Evolutionary conservation across 2,797 vertebrate genomes (phyloP).

Genomic region (Sebastes cheni): DNA sequence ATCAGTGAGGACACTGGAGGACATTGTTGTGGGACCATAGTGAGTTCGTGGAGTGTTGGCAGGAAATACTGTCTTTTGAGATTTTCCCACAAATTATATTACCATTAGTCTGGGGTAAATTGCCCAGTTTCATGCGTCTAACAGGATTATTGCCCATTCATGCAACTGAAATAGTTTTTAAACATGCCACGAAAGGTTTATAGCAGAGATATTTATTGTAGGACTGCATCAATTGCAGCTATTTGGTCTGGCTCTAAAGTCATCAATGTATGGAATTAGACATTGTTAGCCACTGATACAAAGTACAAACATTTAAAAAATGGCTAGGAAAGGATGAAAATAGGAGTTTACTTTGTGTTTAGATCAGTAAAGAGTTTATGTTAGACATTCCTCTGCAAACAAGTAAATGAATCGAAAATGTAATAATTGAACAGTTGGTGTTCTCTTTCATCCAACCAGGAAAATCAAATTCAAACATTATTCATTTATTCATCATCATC

Average conservation of each 20-base stretch:
- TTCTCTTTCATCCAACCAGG: background rate
- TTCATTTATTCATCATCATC: background rate
- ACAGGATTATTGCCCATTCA: slow-evolving; percentile 44
- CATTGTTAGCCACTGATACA: background rate
- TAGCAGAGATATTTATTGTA: slow-evolving; percentile 12
- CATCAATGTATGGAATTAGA: background rate
- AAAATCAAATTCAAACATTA: background rate
- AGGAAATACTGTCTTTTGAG: slow-evolving; percentile 34
- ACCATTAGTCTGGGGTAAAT: slow-evolving; percentile 24
- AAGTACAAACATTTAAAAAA: background rate
- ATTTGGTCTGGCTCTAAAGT: background rate
- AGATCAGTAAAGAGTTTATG: background rate
- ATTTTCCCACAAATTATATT: slow-evolving; percentile 47
- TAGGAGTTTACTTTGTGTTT: background rate
- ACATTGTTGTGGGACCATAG: slow-evolving; percentile 20
- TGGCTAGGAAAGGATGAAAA: background rate
- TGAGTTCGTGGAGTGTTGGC: slow-evolving; percentile 11
- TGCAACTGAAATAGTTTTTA: slow-evolving; percentile 27
- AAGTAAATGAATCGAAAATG: background rate
- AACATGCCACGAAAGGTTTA: slow-evolving; percentile 18
- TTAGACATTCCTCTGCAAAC: slow-evolving; percentile 1
- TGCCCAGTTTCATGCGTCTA: slow-evolving; percentile 21
- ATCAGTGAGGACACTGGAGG: slow-evolving; percentile 14
- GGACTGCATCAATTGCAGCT: slow-evolving; percentile 9
- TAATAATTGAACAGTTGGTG: background rate